Conservation (phyloP, 2,113 vertebrate genomes). For the Machaerirhynchus nigripectus region DNA sequence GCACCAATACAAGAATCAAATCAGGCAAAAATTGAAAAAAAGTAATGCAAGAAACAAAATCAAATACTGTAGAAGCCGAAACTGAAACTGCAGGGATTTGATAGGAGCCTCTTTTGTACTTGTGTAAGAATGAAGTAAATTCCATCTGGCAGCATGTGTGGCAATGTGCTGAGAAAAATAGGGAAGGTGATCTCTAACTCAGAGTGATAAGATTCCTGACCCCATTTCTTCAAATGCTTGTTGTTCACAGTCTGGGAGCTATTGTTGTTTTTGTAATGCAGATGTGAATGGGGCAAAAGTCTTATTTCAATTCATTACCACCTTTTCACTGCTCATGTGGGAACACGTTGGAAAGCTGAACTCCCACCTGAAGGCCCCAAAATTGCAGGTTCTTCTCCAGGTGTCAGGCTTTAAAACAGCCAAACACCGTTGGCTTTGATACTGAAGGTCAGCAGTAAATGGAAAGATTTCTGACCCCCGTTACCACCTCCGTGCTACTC, state of each 20-base stretch:
- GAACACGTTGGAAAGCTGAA: background rate
- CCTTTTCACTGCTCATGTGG: background rate
- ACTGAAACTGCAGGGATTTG: background rate
- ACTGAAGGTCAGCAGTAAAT: background rate
- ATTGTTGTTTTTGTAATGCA: background rate
- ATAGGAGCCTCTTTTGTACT: background rate
- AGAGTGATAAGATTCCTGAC: conserved; percentile 25
- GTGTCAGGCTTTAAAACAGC: background rate
- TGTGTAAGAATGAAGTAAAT: conserved; percentile 23
- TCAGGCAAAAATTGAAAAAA: conserved; percentile 10
- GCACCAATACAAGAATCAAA: conserved; percentile 1
- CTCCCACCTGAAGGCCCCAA: background rate
- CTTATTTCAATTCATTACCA: background rate
- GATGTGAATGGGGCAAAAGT: background rate
- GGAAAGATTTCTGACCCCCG: background rate
- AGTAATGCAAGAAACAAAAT: background rate
- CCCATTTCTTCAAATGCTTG: background rate
- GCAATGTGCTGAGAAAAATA: background rate
- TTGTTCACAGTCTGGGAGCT: background rate
- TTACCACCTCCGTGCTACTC: background rate
- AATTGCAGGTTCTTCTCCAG: background rate
- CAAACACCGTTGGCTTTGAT: background rate
- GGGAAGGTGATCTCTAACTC: conserved; percentile 18
- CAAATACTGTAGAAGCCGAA: background rate
- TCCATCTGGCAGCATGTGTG: background rate